phyloP scores from a whole-genome alignment of 1,140 invertebrate genomes.

The Brachionus rotundiformis region DNA sequence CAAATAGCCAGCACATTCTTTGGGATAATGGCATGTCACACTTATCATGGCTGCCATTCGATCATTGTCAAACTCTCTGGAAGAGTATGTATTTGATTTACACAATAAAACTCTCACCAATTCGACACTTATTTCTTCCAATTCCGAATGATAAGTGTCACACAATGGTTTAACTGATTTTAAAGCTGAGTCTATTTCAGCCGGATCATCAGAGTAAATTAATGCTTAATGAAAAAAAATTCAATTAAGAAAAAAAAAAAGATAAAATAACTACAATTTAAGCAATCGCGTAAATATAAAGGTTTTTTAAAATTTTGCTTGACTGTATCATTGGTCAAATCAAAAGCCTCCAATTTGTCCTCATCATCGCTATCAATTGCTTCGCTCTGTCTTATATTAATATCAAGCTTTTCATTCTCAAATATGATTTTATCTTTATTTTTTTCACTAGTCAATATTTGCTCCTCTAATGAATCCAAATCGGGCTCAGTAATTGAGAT shows the following conservation, averaged over 20 bases:
- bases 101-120: slow-evolving; percentile 8
- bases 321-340: slow-evolving; percentile 15
- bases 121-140: slow-evolving; percentile 30
- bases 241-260: neutral
- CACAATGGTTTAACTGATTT: slow-evolving; percentile 11
- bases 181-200: slow-evolving; percentile 6
- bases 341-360: slow-evolving; percentile 1
- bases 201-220: slow-evolving; percentile 12
- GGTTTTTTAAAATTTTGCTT: slow-evolving; percentile 2
- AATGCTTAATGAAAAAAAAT: slow-evolving; percentile 8
- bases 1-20: slow-evolving; percentile 22
- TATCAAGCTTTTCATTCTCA: slow-evolving; percentile 25
- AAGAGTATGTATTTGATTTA: slow-evolving; percentile 24
- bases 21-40: slow-evolving; percentile 29
- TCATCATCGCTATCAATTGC: neutral
- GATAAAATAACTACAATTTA: neutral
- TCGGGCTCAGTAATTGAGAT: neutral
- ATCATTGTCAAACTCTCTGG: slow-evolving; percentile 1
- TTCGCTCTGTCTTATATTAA: slow-evolving; percentile 13
- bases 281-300: slow-evolving; percentile 30
- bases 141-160: slow-evolving; percentile 28
- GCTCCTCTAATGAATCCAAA: neutral
- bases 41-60: neutral
- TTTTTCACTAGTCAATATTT: neutral
- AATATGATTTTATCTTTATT: slow-evolving; percentile 30